Percentiles rank a stretch among this genome's conserved stretches.
Conservation (phyloP, 2,888 invertebrate species). For the Leptothorax acervorum region DNA sequence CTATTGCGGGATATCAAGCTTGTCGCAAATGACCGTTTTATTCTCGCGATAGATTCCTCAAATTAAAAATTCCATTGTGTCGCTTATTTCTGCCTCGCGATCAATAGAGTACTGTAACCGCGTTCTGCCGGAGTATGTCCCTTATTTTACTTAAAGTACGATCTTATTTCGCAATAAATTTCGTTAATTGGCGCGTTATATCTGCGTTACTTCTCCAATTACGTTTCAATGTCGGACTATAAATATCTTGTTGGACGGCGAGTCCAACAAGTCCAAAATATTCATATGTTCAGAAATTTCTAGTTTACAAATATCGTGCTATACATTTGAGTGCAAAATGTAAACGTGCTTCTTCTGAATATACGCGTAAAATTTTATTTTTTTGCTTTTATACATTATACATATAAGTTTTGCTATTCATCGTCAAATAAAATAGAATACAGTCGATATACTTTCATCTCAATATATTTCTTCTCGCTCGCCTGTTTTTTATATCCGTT, state of each 20-base stretch:
- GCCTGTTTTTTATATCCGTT: constrained; percentile 6
- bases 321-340: not conserved
- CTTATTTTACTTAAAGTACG: not conserved
- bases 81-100: constrained; percentile 12
- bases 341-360: not conserved
- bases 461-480: not conserved
- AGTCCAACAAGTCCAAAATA: not conserved
- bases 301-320: not conserved
- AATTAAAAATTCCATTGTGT: constrained; percentile 14
- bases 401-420: not conserved
- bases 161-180: constrained; percentile 20
- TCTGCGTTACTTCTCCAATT: not conserved
- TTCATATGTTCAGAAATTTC: not conserved
- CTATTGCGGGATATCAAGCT: constrained; percentile 24
- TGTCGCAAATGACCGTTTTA: not conserved
- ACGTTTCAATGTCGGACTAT: not conserved
- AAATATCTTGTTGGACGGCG: not conserved
- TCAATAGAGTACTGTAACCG: not conserved
- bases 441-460: not conserved
- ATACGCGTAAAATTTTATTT: not conserved
- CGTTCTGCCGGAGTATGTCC: not conserved
- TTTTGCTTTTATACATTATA: not conserved
- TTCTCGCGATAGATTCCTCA: constrained; percentile 2
- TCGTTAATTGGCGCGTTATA: constrained; percentile 7
- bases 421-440: not conserved